Percentiles rank a stretch among this genome's conserved stretches.
These are phyloP conservation scores for Drosophila lowei DNA, from an alignment of 1,140 invertebrate species.

Conservation along the genomic window DNA sequence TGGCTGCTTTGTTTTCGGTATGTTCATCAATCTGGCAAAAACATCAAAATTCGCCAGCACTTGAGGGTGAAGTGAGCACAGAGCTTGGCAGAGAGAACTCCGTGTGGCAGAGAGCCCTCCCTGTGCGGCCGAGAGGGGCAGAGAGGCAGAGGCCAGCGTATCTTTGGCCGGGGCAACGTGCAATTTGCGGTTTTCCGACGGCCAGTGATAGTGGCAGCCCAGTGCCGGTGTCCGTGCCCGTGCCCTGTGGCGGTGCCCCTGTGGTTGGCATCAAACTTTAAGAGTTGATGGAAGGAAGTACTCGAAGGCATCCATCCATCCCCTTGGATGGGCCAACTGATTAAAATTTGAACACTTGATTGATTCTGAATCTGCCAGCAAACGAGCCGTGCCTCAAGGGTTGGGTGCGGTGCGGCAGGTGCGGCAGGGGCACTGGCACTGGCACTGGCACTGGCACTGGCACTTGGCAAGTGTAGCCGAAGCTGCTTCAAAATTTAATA, in stretches of 20 bases:
- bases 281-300: slow-evolving; percentile 64
- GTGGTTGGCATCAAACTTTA: slow-evolving; percentile 63
- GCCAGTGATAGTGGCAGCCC: slow-evolving; percentile 51
- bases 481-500: slow-evolving; percentile 68
- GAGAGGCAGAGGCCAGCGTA: slow-evolving; percentile 19
- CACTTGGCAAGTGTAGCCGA: slow-evolving; percentile 13
- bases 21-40: slow-evolving; percentile 76
- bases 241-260: slow-evolving; percentile 12
- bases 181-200: slow-evolving; percentile 65
- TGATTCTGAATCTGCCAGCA: slow-evolving; percentile 64
- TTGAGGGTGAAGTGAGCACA: slow-evolving; percentile 13
- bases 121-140: neutral
- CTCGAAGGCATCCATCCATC: slow-evolving; percentile 18
- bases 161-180: slow-evolving; percentile 46
- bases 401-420: too few species aligned
- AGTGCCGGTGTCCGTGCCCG: too few species aligned
- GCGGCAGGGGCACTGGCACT: too few species aligned
- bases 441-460: too few species aligned
- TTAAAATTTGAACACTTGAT: slow-evolving; percentile 77
- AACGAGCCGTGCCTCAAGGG: slow-evolving; percentile 6
- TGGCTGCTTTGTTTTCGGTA: slow-evolving; percentile 34
- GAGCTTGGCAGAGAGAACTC: neutral
- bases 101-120: neutral
- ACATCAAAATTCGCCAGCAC: slow-evolving; percentile 65
- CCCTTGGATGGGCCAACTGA: slow-evolving; percentile 48